Evolutionary conservation across 1,140 invertebrate species (phyloP).

Genomic region (Dreissena polymorpha): DNA sequence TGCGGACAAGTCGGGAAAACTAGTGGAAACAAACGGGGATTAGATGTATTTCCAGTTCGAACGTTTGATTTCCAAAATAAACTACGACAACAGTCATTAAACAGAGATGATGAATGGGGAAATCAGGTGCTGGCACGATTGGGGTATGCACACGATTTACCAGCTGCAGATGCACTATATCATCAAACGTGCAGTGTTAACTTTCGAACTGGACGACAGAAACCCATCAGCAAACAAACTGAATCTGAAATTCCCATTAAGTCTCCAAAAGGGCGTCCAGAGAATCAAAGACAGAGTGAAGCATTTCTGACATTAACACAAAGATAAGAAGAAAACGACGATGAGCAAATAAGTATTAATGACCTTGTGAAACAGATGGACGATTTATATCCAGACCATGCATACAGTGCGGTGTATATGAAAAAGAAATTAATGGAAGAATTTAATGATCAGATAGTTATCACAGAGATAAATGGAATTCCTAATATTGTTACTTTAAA

Average conservation of each 20-base stretch:
- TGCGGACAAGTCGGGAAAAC: slow-evolving; percentile 11
- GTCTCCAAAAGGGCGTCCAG: not conserved
- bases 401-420: slow-evolving; percentile 30
- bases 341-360: not conserved
- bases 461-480: slow-evolving; percentile 40
- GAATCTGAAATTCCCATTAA: not conserved
- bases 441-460: slow-evolving; percentile 17
- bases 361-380: slow-evolving; percentile 22
- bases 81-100: not conserved
- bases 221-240: slow-evolving; percentile 7
- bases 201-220: slow-evolving; percentile 39
- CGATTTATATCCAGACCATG: not conserved
- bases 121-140: slow-evolving; percentile 13
- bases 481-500: slow-evolving; percentile 21
- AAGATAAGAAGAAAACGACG: slow-evolving; percentile 2
- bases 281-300: not conserved
- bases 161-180: slow-evolving; percentile 39
- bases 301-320: not conserved
- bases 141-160: slow-evolving; percentile 13
- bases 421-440: slow-evolving; percentile 39
- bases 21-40: slow-evolving; percentile 11
- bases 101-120: slow-evolving; percentile 44
- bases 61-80: slow-evolving; percentile 29
- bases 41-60: slow-evolving; percentile 33
- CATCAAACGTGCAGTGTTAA: slow-evolving; percentile 52